Percentiles rank a stretch among this genome's conserved stretches.
Evolutionary conservation across 2,113 vertebrate species (phyloP).

Genomic region (Labrus mixtus): DNA sequence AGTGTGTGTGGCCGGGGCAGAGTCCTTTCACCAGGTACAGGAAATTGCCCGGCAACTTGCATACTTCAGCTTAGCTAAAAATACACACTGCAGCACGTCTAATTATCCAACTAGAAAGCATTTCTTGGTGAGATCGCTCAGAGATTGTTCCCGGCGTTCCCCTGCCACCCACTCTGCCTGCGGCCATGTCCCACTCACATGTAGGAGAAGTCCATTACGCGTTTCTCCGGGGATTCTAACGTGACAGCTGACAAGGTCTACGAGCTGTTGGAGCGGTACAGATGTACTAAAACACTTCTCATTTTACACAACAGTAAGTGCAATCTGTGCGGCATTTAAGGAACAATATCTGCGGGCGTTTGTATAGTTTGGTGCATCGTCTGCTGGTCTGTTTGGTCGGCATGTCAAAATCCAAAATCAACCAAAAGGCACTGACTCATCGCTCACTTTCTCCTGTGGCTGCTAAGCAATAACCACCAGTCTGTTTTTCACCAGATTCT

Average conservation of each 20-base stretch:
- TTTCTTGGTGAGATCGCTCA: conserved; percentile 64
- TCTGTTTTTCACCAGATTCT: conserved; percentile 46
- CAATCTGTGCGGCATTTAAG: conserved; percentile 6
- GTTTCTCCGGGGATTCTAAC: conserved; percentile 34
- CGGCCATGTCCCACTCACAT: conserved; percentile 15
- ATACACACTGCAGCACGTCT: conserved; percentile 61
- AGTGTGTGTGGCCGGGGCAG: conserved; percentile 40
- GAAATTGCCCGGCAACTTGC: conserved; percentile 56
- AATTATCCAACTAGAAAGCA: conserved; percentile 61
- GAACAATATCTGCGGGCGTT: conserved; percentile 14
- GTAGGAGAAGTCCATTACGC: conserved; percentile 52
- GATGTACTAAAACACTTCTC: not conserved
- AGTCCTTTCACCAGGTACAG: conserved; percentile 38
- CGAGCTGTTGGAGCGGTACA: conserved; percentile 36
- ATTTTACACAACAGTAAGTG: conserved; percentile 7
- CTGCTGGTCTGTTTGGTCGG: conserved; percentile 25
- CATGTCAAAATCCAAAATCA: conserved; percentile 23
- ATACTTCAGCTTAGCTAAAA: conserved; percentile 54
- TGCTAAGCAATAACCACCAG: conserved; percentile 58
- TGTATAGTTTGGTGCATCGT: not conserved
- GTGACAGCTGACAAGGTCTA: conserved; percentile 46
- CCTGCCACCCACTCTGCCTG: conserved; percentile 61
- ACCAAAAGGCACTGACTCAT: conserved; percentile 32
- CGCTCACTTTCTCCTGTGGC: conserved; percentile 51
- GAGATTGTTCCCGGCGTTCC: conserved; percentile 65